A percentile compares a stretch with the other conserved stretches of the same genome.
phyloP scores from a whole-genome alignment of 2,113 vertebrate species.

The Eubucco bourcierii region DNA sequence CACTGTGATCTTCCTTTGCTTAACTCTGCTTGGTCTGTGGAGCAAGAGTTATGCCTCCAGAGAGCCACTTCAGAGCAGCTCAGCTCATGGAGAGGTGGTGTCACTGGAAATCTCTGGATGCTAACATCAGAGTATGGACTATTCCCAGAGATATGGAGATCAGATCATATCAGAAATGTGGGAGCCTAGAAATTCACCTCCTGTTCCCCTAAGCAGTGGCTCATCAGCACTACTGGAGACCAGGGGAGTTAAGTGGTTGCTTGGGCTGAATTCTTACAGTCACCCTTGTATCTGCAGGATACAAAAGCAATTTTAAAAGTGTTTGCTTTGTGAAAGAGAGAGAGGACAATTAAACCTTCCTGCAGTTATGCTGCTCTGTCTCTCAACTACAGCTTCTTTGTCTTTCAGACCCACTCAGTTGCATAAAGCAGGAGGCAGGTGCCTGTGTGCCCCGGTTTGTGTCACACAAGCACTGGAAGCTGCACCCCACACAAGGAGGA shows the following conservation, averaged over 20 bases:
- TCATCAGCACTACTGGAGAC: not conserved
- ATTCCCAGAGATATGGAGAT: not conserved
- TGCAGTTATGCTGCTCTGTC: not conserved
- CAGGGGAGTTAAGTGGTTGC: not conserved
- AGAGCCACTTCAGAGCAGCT: not conserved
- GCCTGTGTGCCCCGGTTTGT: not conserved
- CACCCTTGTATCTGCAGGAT: not conserved
- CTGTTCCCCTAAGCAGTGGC: not conserved
- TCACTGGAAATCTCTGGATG: not conserved
- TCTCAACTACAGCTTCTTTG: not conserved
- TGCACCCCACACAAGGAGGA: not conserved
- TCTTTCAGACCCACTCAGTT: not conserved
- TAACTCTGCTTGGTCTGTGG: not conserved
- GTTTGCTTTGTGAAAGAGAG: not conserved
- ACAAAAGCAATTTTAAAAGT: not conserved
- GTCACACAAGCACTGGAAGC: not conserved
- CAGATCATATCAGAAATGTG: not conserved
- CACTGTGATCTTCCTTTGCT: not conserved
- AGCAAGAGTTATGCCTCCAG: not conserved
- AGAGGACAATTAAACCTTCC: not conserved
- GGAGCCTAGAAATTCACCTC: not conserved
- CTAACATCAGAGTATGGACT: not conserved
- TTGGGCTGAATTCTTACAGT: not conserved
- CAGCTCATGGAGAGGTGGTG: not conserved
- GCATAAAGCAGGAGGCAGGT: not conserved